Percentiles rank a stretch among this genome's conserved stretches.
Evolutionary conservation across 2,113 vertebrate species (phyloP).

Genomic region (Zingel zingel): DNA sequence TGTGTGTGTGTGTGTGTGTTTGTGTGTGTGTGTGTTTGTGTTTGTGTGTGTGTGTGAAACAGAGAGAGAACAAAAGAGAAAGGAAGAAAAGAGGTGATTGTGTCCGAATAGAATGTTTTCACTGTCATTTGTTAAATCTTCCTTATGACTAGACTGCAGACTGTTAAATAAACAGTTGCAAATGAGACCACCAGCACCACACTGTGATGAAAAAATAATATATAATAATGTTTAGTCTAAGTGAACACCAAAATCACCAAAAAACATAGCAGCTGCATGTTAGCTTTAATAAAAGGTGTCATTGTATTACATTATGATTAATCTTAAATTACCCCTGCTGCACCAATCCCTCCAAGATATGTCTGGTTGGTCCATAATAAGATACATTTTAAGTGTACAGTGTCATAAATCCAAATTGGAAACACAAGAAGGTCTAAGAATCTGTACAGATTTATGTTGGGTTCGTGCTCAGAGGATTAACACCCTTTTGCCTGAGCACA

Average conservation of each 20-base stretch:
- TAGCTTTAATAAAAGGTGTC: background rate
- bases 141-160: constrained; percentile 15
- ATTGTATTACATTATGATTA: constrained; percentile 18
- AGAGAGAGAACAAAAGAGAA: constrained; percentile 12
- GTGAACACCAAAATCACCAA: background rate
- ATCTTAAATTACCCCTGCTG: constrained; percentile 20
- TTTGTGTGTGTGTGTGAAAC: background rate
- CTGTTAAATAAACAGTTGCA: constrained; percentile 28
- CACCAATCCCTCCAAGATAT: background rate
- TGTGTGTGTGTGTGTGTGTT: background rate
- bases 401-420: constrained; percentile 63
- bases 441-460: constrained; percentile 64
- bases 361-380: constrained; percentile 22
- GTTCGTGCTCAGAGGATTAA: constrained; percentile 65
- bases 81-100: constrained; percentile 13
- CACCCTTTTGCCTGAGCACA: constrained; percentile 68
- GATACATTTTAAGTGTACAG: constrained; percentile 37
- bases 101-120: constrained; percentile 22
- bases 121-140: constrained; percentile 14
- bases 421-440: constrained; percentile 64
- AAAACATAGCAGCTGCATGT: background rate
- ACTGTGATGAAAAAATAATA: background rate
- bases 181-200: constrained; percentile 7
- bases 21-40: background rate
- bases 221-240: constrained; percentile 3